phyloP scores from a whole-genome alignment of 2,113 vertebrate species.

The Saccopteryx leptura region DNA sequence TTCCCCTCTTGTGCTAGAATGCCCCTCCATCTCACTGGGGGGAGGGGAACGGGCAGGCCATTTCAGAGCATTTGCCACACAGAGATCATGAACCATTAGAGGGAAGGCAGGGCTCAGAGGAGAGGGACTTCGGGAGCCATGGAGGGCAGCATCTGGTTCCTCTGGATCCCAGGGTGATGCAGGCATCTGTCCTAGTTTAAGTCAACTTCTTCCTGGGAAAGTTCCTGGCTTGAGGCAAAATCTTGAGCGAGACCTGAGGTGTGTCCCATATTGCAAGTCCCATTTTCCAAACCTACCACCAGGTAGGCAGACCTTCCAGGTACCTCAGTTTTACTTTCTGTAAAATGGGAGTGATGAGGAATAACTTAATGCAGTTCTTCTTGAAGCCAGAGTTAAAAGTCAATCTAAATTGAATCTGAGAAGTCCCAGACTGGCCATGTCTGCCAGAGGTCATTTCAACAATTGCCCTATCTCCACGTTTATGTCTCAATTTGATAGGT shows the following conservation, averaged over 20 bases:
- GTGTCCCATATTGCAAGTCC: background rate
- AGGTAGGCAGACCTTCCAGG: background rate
- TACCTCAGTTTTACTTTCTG: conserved; percentile 11
- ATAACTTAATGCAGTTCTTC: background rate
- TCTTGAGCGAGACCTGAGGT: background rate
- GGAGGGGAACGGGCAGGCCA: background rate
- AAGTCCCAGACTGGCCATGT: background rate
- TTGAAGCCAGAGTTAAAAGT: background rate
- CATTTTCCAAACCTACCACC: background rate
- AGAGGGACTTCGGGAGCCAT: fast-evolving
- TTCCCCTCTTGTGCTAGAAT: background rate
- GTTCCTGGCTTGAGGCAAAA: background rate
- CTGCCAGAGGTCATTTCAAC: background rate
- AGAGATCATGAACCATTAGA: background rate
- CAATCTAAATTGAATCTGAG: background rate
- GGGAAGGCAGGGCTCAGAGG: background rate
- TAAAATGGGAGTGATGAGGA: background rate
- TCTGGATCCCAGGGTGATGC: background rate
- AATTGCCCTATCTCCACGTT: background rate
- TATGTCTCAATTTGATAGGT: background rate
- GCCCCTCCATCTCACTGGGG: background rate
- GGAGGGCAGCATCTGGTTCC: fast-evolving
- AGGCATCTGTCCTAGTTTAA: background rate
- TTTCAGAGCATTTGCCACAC: background rate
- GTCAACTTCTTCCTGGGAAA: background rate